A percentile compares a stretch with the other conserved stretches of the same genome.
These are phyloP conservation scores for Agonopterix arenella DNA, from an alignment of 2,888 invertebrate species.

Conservation along the genomic window DNA sequence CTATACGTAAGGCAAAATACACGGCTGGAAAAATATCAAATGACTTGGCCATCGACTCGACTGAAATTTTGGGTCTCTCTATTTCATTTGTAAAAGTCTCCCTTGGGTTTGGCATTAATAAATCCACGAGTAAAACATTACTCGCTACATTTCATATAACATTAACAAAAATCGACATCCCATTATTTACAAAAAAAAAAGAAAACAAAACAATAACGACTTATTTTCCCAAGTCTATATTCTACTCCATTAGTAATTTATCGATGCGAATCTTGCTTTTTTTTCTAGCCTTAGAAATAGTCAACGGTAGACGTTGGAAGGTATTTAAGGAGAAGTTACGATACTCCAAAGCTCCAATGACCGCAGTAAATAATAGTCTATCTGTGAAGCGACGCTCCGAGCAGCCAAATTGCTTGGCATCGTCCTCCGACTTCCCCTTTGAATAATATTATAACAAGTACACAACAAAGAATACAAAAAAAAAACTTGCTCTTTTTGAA, in stretches of 20 bases:
- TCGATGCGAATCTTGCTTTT: conserved; percentile 9
- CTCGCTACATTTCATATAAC: too few species aligned
- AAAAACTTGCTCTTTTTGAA: conserved; percentile 25
- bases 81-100: too few species aligned
- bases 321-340: conserved; percentile 68
- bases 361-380: conserved; percentile 65
- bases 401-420: conserved; percentile 71
- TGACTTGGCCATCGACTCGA: too few species aligned
- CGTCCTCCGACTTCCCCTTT: conserved; percentile 66
- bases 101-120: too few species aligned
- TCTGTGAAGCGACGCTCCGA: conserved; percentile 50
- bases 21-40: too few species aligned
- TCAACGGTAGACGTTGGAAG: conserved; percentile 19
- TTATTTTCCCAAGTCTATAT: conserved; percentile 19
- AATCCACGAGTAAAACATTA: too few species aligned
- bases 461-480: conserved; percentile 56
- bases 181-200: too few species aligned
- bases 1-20: too few species aligned
- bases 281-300: too few species aligned
- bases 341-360: conserved; percentile 49
- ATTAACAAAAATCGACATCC: too few species aligned
- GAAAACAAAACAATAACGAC: conserved; percentile 10
- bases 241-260: conserved; percentile 9
- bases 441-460: conserved; percentile 66
- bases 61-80: too few species aligned